Conservation (phyloP, 2,113 vertebrate species). For the Promerops cafer region DNA sequence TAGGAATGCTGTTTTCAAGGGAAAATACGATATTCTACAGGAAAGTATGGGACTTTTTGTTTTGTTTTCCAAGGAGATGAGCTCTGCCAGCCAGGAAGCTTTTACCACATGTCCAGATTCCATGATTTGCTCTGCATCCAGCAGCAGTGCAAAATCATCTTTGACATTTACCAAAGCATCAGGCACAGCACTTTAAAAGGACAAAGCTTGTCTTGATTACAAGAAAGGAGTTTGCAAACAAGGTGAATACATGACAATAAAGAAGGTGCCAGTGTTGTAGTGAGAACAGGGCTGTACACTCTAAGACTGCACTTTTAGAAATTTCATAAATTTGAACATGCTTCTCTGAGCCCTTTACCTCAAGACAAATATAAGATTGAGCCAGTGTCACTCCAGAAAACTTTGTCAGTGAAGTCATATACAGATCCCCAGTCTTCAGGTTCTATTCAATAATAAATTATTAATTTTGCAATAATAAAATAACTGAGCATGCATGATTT, state of each 20-base stretch:
- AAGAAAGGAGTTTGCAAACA: not conserved
- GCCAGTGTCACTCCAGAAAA: not conserved
- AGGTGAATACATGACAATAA: not conserved
- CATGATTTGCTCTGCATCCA: not conserved
- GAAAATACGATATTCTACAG: not conserved
- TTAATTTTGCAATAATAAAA: constrained; percentile 9
- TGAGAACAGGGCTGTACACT: not conserved
- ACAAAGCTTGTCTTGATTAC: not conserved
- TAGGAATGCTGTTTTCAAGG: not conserved
- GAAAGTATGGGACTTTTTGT: constrained; percentile 3
- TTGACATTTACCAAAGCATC: not conserved
- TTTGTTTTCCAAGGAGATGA: not conserved
- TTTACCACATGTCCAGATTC: not conserved
- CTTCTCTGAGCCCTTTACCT: not conserved
- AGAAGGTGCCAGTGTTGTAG: rapidly evolving
- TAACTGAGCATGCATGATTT: not conserved
- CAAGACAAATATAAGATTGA: not conserved
- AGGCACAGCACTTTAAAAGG: not conserved
- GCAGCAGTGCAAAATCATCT: not conserved
- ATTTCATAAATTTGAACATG: not conserved
- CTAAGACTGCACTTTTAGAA: not conserved
- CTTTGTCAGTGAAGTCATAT: not conserved
- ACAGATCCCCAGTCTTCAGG: not conserved
- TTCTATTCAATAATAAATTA: not conserved
- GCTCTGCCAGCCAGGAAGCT: constrained; percentile 27